Conservation (phyloP, 2,113 vertebrate genomes). For the Megaleporinus macrocephalus region DNA sequence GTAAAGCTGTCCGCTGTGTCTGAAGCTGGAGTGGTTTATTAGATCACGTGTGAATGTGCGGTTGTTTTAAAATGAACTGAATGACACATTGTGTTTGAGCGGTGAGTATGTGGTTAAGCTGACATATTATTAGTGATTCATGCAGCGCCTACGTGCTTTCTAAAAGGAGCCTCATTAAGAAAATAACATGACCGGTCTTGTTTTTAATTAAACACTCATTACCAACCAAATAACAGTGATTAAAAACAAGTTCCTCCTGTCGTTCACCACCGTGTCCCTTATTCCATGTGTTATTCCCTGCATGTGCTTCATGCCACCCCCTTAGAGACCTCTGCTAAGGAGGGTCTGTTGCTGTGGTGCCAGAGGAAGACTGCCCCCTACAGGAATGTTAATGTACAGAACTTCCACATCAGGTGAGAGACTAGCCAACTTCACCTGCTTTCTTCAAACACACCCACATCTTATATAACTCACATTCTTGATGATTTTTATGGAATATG, state of each 20-base stretch:
- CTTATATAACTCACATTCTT: too few species aligned
- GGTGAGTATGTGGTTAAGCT: neutral
- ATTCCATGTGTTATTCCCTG: conserved; percentile 9
- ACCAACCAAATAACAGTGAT: neutral
- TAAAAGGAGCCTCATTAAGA: neutral
- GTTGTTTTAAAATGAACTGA: neutral
- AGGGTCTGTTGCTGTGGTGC: conserved; percentile 91
- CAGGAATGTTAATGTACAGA: conserved; percentile 92
- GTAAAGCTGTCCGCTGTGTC: conserved; percentile 13
- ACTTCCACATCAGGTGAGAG: conserved; percentile 92
- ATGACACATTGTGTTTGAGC: neutral
- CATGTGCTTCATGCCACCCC: neutral
- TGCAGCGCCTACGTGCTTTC: neutral
- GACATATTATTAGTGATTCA: neutral
- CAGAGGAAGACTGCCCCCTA: conserved; percentile 94
- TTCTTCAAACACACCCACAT: too few species aligned
- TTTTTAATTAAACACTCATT: conserved; percentile 26
- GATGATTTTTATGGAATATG: too few species aligned
- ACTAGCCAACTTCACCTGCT: neutral
- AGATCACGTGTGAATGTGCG: neutral
- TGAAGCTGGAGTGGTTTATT: neutral
- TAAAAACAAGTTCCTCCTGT: neutral
- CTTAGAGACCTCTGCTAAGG: conserved; percentile 92
- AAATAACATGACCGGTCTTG: conserved; percentile 4
- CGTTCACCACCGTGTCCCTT: neutral